Evolutionary conservation across 2,113 vertebrate species (phyloP).

Genomic region (Isichthys henryi): DNA sequence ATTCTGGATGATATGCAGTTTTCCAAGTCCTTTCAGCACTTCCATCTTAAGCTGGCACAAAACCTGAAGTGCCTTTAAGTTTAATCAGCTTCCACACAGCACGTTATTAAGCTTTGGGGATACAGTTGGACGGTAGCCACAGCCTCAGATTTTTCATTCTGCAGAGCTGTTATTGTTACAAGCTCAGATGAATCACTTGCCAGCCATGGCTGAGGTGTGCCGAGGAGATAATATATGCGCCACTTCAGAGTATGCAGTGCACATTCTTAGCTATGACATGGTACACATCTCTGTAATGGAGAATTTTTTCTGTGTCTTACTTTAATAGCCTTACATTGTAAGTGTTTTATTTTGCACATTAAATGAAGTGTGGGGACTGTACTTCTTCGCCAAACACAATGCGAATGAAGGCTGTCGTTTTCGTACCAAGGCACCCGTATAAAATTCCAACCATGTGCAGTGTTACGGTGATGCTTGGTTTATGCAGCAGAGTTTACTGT

Average conservation of each 20-base stretch:
- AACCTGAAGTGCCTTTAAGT: conserved; percentile 58
- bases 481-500: conserved; percentile 60
- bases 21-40: conserved; percentile 61
- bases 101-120: conserved; percentile 56
- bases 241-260: conserved; percentile 23
- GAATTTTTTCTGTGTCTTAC: conserved; percentile 37
- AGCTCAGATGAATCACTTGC: conserved; percentile 47
- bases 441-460: conserved; percentile 55
- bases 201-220: conserved; percentile 36
- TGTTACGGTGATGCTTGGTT: conserved; percentile 38
- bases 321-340: conserved; percentile 15
- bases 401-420: background rate
- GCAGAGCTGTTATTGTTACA: conserved; percentile 47
- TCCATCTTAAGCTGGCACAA: conserved; percentile 48
- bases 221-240: conserved; percentile 45
- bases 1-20: conserved; percentile 63
- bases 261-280: conserved; percentile 31
- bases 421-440: conserved; percentile 36
- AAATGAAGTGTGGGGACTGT: background rate
- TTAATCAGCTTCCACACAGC: conserved; percentile 61
- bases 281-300: conserved; percentile 30
- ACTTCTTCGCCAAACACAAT: conserved; percentile 11
- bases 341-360: conserved; percentile 9
- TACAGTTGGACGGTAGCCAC: conserved; percentile 44
- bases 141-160: conserved; percentile 51